Evolutionary conservation across 2,113 vertebrate species (phyloP), one percentile per base, ranked within the genome.

Genomic region (Aegotheles bennettii): DNA sequence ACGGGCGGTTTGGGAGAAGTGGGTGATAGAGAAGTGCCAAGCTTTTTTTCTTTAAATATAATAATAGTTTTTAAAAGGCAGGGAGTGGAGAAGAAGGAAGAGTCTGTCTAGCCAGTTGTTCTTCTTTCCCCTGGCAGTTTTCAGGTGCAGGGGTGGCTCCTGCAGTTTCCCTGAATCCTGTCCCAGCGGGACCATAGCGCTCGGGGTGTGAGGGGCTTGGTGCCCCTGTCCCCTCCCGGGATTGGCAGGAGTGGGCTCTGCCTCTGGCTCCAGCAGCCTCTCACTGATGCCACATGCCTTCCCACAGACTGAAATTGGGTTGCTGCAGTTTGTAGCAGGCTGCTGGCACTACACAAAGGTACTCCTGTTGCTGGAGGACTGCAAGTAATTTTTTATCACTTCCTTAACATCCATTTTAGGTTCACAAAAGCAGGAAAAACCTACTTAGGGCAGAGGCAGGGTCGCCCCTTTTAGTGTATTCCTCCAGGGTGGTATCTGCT

Each of bases 11-110:
- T 59, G 56, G 85, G 85, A 93, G 85, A 91, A 86, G 76, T n/a
- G 91, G 73, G 47, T 88, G 73, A 70, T 78, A 84, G 88, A 93
- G 80, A 96, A 93, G 96, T 96, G 96, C 95, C 96, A 96, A 96
- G 93, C 76, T 79, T 61, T 85, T 89, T 79, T 48, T 48, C 71
- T 74, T 80, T 73, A 21, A 54, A 54, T 85, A 24, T 21, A 51
- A 25, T 51, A 35, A 53, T 73, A 23, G 35, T 68, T 60, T 29
- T 33, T 5, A 24, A 57, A 70, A 77, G 64, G 26, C 56, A 48
- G 51, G 84, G 77, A 88, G 36, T 54, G 61, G 65, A 71, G 69
- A n/a, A 84, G 82, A 45, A 79, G 64, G 56, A 78, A 57, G 40
- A 70, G 38, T 25, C 68, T 70, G 42, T 65, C 51, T 47, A 65